Base-by-base conservation (phyloP, 1,140 invertebrate species). In the Pogonognathellus flavescens region DNA sequence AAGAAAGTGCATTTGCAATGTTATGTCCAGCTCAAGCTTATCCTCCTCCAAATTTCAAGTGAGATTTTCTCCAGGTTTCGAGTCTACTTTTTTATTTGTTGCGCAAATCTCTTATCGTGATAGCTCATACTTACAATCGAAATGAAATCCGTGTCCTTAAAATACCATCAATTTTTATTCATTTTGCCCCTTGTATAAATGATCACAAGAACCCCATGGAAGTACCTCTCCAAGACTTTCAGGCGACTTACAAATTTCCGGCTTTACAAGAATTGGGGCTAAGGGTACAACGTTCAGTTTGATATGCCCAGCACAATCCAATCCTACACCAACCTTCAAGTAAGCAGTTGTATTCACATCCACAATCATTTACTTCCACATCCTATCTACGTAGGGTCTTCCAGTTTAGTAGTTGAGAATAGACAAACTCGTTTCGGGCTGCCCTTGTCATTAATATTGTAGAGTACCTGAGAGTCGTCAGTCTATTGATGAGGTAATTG, bases 251-350 rank as follows among this genome's bases (percentile, higher is more conserved):
- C 76, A 88, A 82, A 85, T 88, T 16, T 72, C 83, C 16, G 85
- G 87, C 9, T 84, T 86, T 50, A 80, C 66, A 16, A 49, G 57
- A 20, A 49, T 59, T n/a, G 84, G 62, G 1, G 60, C 25, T 16
- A 84, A 85, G 85, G 86, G 85, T 25, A 80, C 18, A 60, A 57
- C 91, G 84, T 91, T 92, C 89, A 92, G 92, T 88, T 88, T 94
- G 80, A 89, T 93, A 59, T 94, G 93, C 90, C 92, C 93, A 85
- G 93, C 93, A 53, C 87, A 88, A 25, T 82, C 83, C 25, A 81
- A 84, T 52, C 83, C 86, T 16, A 20, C 76, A 60, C 86, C 80
- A 5, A 10, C 57, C 49, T 70, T 72, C 25, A 87, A 84, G 86
- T 87, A 89, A 90, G 82, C 91, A 25, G 9, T 66, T 4, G n/a